These are phyloP conservation scores for Temnothorax ravouxi DNA, from an alignment of 2,888 invertebrate genomes.

Conservation along the genomic window DNA sequence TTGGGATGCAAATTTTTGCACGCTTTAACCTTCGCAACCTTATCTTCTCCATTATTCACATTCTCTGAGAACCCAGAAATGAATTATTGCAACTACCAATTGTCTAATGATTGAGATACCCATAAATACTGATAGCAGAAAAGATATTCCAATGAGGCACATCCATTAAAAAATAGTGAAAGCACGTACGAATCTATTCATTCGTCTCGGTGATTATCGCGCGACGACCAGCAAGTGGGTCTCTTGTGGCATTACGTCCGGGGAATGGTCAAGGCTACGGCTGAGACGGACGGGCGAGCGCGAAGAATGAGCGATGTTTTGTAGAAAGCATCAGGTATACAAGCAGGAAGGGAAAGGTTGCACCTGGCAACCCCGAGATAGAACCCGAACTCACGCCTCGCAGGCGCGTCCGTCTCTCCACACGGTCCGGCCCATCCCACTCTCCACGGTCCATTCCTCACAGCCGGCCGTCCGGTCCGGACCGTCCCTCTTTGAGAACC, in stretches of 20 bases:
- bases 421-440: slow-evolving; percentile 24
- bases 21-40: background rate
- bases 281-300: slow-evolving; percentile 26
- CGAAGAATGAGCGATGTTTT: slow-evolving; percentile 58
- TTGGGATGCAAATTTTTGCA: slow-evolving; percentile 36
- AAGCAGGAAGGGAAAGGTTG: slow-evolving; percentile 53
- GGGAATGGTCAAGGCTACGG: slow-evolving; percentile 58
- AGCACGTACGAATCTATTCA: slow-evolving; percentile 16
- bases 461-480: slow-evolving; percentile 57
- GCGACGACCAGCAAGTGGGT: slow-evolving; percentile 17
- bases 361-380: slow-evolving; percentile 68
- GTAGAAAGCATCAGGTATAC: slow-evolving; percentile 67
- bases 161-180: slow-evolving; percentile 28
- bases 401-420: slow-evolving; percentile 46
- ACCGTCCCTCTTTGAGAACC: slow-evolving; percentile 43
- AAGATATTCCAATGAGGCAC: background rate
- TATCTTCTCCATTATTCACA: background rate
- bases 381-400: slow-evolving; percentile 70
- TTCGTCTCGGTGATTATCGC: slow-evolving; percentile 8
- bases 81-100: slow-evolving; percentile 9
- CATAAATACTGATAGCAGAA: slow-evolving; percentile 19
- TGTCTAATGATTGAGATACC: background rate
- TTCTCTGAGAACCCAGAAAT: background rate
- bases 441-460: slow-evolving; percentile 64
- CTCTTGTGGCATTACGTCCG: slow-evolving; percentile 10